These are phyloP conservation scores for Nomada hirtipes DNA, from an alignment of 2,888 invertebrate species.

Conservation along the genomic window DNA sequence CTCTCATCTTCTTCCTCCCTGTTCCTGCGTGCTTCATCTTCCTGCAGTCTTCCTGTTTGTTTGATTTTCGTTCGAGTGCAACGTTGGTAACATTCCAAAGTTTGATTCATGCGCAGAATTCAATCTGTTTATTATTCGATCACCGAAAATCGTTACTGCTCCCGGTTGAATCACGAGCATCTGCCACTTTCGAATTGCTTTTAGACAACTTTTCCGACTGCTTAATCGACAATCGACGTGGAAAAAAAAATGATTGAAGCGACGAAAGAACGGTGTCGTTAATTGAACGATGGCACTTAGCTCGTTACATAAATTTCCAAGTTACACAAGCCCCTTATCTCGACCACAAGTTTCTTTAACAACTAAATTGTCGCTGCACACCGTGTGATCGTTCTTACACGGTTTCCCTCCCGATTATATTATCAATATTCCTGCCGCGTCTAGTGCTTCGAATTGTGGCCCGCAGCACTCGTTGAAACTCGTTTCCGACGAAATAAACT, in stretches of 20 bases:
- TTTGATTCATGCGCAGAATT: slow-evolving; percentile 1
- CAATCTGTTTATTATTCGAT: slow-evolving; percentile 29
- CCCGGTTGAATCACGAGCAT: background rate
- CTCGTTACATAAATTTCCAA: slow-evolving; percentile 23
- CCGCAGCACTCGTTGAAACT: too few species aligned
- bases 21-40: background rate
- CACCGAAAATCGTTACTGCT: background rate
- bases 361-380: slow-evolving; percentile 7
- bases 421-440: background rate
- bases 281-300: background rate
- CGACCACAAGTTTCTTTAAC: slow-evolving; percentile 9
- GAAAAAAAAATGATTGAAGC: background rate
- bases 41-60: background rate
- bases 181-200: too few species aligned
- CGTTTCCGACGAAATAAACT: too few species aligned
- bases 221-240: background rate
- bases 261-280: background rate
- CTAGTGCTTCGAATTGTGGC: background rate
- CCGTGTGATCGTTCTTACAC: background rate
- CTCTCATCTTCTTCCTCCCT: too few species aligned
- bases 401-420: background rate
- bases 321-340: slow-evolving; percentile 15
- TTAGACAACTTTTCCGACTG: too few species aligned
- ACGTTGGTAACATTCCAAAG: background rate
- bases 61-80: background rate